Evolutionary conservation across 2,797 vertebrate genomes (phyloP).

Genomic region (Erithacus rubecula): DNA sequence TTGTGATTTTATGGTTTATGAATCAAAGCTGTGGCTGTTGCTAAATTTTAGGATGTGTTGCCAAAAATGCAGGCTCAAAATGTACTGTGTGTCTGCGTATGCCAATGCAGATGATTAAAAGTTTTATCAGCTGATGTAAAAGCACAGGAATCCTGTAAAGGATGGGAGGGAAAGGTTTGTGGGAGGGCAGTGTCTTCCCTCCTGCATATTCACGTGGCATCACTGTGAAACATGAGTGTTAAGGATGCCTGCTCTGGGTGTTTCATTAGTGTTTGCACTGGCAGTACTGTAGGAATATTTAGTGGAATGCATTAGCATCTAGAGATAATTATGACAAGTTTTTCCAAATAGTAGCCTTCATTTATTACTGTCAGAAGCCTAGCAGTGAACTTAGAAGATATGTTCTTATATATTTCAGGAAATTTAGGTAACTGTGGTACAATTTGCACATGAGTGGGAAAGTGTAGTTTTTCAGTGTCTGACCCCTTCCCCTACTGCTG

Average conservation of each 20-base stretch:
- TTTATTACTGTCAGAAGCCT: neutral
- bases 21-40: neutral
- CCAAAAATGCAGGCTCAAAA: neutral
- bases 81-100: neutral
- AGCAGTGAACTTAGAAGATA: neutral
- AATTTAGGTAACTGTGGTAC: neutral
- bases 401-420: neutral
- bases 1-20: neutral
- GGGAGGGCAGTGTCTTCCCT: neutral
- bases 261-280: neutral
- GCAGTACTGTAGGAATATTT: neutral
- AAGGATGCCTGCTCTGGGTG: neutral
- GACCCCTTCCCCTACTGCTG: neutral
- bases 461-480: neutral
- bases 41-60: neutral
- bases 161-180: neutral
- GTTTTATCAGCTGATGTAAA: neutral
- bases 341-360: neutral
- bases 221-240: neutral
- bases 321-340: neutral
- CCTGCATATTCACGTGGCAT: neutral
- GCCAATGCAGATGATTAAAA: neutral
- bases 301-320: neutral
- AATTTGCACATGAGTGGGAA: neutral
- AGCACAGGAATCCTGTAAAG: neutral